A percentile compares a stretch with the other conserved stretches of the same genome.
These are phyloP conservation scores for Brachyrhaphis roseni DNA, from an alignment of 2,797 vertebrate species.

Conservation along the genomic window DNA sequence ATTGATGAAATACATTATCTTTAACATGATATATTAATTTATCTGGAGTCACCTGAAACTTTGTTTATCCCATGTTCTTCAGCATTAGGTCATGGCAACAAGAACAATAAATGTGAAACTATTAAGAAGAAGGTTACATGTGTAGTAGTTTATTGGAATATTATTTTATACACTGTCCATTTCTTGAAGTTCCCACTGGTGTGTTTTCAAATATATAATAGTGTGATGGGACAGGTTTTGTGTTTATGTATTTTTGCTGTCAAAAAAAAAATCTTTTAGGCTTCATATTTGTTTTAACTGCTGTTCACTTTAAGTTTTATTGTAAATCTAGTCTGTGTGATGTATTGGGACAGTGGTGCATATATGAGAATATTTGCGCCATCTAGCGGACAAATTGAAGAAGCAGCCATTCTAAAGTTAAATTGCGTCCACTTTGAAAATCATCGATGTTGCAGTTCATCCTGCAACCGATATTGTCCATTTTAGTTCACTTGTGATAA, in stretches of 20 bases:
- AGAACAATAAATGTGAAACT: neutral
- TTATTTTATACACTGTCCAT: neutral
- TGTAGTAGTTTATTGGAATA: neutral
- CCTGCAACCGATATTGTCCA: neutral
- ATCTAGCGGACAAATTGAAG: conserved; percentile 51
- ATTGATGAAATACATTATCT: neutral
- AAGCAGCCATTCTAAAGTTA: neutral
- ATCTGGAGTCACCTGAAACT: neutral
- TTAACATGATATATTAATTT: neutral
- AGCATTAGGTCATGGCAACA: neutral
- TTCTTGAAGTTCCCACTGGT: neutral
- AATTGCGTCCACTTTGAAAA: neutral
- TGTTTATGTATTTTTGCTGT: neutral
- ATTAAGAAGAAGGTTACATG: neutral
- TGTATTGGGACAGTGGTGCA: neutral
- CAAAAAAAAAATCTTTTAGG: neutral
- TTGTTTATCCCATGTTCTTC: neutral
- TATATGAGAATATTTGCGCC: conserved; percentile 35
- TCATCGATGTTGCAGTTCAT: neutral
- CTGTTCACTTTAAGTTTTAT: neutral
- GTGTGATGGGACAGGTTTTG: neutral
- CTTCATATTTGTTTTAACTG: neutral
- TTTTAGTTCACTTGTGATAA: neutral
- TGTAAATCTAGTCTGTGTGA: neutral
- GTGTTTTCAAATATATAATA: neutral